Evolutionary conservation across 2,888 invertebrate genomes (phyloP).

Genomic region (Cataglyphis livida): DNA sequence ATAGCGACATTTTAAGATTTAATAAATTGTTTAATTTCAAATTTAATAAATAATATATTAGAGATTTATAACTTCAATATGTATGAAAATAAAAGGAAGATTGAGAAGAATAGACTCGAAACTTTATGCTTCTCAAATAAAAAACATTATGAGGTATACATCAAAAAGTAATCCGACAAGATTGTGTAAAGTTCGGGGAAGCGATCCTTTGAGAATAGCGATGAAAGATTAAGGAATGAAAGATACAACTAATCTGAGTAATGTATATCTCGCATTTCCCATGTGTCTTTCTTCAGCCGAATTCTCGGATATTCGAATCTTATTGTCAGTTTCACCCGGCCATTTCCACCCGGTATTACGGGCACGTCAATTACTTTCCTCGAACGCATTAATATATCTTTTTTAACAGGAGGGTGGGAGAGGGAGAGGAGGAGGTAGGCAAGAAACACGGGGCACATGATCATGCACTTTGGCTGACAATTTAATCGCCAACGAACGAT

Average conservation of each 20-base stretch:
- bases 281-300: not conserved
- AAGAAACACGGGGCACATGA: constrained; percentile 34
- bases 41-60: not conserved
- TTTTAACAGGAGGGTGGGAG: not conserved
- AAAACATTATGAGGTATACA: no score
- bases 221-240: not conserved
- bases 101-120: not conserved
- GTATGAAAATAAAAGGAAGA: not conserved
- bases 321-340: not conserved
- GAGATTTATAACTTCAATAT: not conserved
- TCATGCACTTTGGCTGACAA: constrained; percentile 44
- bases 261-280: not conserved
- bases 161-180: not conserved
- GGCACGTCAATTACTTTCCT: constrained; percentile 5
- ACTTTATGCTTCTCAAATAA: not conserved
- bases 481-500: constrained; percentile 42
- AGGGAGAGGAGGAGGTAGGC: not conserved
- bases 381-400: constrained; percentile 44
- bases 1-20: not conserved
- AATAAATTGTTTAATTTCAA: not conserved
- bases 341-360: constrained; percentile 15
- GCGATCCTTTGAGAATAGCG: not conserved
- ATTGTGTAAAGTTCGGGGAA: not conserved
- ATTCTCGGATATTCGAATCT: not conserved
- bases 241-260: not conserved